Base-by-base conservation (phyloP, 2,888 invertebrate species). In the Parochlus steinenii region DNA sequence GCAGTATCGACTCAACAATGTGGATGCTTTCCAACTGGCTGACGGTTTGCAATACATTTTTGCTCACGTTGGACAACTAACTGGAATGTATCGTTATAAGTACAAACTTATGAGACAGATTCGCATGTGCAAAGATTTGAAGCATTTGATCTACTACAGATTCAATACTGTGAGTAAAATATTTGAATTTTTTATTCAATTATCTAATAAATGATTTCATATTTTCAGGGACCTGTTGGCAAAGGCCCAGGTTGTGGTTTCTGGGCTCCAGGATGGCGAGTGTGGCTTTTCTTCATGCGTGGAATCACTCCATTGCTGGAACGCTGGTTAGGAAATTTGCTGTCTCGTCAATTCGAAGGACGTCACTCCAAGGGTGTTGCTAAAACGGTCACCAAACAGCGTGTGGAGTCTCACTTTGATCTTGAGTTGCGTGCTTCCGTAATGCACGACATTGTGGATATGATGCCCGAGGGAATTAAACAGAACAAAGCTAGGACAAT, bases 391-490 rank as follows among this genome's bases (percentile, higher is more conserved):
- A 99, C 98, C 2, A 99, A 99, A 55, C 98, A 99, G 61, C 73
- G 98, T 48, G 98, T 99, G 1, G 98, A 99, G 55, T 93, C 93
- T 28, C 98, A 99, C 66, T 99, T 97, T 62, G 98, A 99, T 70
- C 67, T 99, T 45, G 98, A 99, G 58, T 63, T 99, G 51, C 74
- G 98, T 45, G 95, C 95, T 11, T 95, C 95, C 0, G 97, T 85
- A 3, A 82, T 83, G 83, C 79, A 81, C 63, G 98, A 99, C 53
- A 99, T 99, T 44, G 81, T 99, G n/a, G 98, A 99, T 52, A 99
- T 99, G 98, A 99, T 99, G 98, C 98, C 98, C 0, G 98, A 98
- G 60, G 98, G 98, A 43, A 98, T 99, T 55, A 99, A 99, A 54
- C 98, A 98, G 61, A 98, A 98, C 62, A 99, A 99, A 58, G 98